Evolutionary conservation across 2,888 invertebrate genomes (phyloP).

Genomic region (Molorchus minor): DNA sequence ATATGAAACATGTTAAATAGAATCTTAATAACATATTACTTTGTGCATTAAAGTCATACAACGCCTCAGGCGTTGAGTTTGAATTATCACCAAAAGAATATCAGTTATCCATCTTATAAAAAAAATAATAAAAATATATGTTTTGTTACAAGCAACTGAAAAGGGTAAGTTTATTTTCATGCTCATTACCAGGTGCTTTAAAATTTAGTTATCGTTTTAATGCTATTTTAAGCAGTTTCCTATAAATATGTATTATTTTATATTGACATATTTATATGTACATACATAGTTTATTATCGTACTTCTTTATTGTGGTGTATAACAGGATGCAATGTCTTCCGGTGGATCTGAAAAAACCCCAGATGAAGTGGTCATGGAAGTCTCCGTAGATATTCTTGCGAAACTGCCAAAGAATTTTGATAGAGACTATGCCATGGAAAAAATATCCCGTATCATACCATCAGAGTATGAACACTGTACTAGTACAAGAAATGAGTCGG

Average conservation of each 20-base stretch:
- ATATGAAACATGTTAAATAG: background rate
- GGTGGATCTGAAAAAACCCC: slow-evolving; percentile 73
- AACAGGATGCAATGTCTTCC: slow-evolving; percentile 70
- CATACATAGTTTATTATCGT: background rate
- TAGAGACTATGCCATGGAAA: slow-evolving; percentile 70
- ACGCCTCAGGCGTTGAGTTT: no score
- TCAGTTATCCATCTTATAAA: background rate
- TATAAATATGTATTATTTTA: no score
- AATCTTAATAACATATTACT: background rate
- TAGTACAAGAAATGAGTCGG: slow-evolving; percentile 86
- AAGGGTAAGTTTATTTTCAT: slow-evolving; percentile 27
- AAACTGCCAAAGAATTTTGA: slow-evolving; percentile 79
- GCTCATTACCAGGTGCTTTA: no score
- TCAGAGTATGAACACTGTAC: slow-evolving; percentile 94
- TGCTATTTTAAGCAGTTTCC: background rate
- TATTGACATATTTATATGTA: background rate
- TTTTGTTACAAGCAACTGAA: slow-evolving; percentile 35
- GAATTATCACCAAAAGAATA: no score
- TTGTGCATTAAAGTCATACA: background rate
- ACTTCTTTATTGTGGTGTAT: background rate
- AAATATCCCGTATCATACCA: slow-evolving; percentile 80
- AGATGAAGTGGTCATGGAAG: slow-evolving; percentile 81
- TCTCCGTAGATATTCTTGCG: slow-evolving; percentile 79
- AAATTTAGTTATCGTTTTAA: no score
- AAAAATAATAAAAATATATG: background rate